Conservation (phyloP, 2,797 vertebrate species). For the Chloroceryle inda region DNA sequence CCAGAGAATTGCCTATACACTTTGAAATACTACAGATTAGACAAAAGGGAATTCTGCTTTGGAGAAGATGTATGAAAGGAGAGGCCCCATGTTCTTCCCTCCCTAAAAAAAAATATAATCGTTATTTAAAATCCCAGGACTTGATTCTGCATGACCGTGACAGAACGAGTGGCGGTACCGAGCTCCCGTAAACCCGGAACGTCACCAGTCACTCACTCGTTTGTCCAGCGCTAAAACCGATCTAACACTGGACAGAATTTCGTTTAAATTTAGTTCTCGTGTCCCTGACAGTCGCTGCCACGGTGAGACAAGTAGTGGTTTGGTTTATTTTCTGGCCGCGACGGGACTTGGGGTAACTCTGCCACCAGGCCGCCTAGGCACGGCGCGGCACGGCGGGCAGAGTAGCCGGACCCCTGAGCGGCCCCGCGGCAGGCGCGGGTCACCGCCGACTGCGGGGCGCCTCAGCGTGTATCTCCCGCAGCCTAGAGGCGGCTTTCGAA, state of each 20-base stretch:
- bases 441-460: no score
- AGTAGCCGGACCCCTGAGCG: not conserved
- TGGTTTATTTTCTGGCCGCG: no score
- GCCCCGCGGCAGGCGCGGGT: no score
- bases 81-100: not conserved
- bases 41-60: not conserved
- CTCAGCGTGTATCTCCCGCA: not conserved
- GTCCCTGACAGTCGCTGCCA: not conserved
- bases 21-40: not conserved
- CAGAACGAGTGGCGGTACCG: not conserved
- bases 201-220: not conserved
- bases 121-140: not conserved
- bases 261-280: not conserved
- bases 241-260: not conserved
- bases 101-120: not conserved
- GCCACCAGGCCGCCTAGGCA: not conserved
- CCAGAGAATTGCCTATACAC: not conserved
- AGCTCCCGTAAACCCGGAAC: not conserved
- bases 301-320: rapidly evolving
- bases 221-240: not conserved
- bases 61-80: not conserved
- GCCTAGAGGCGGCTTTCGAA: not conserved
- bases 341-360: not conserved
- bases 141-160: not conserved
- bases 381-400: no score